phyloP scores from a whole-genome alignment of 1,140 invertebrate species.

The Achroia grisella region DNA sequence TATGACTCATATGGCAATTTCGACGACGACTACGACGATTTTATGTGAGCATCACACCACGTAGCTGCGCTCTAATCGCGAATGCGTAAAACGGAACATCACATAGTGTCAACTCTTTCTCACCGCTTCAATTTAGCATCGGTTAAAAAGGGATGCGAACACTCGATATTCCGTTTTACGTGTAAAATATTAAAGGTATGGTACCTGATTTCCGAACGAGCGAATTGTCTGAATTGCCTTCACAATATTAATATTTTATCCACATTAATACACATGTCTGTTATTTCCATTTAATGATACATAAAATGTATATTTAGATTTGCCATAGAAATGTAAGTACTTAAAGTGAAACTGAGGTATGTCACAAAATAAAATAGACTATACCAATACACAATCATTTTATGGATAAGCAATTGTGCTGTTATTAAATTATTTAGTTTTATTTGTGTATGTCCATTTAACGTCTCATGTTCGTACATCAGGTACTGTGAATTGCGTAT shows the following conservation, averaged over 20 bases:
- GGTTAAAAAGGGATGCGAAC: too few species aligned
- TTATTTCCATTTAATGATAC: too few species aligned
- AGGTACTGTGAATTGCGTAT: constrained; percentile 22
- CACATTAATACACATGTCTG: too few species aligned
- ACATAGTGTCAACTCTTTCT: too few species aligned
- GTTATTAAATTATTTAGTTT: neutral
- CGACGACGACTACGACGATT: constrained; percentile 58
- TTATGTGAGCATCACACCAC: constrained; percentile 39
- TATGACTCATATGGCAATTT: constrained; percentile 54
- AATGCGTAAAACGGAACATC: too few species aligned
- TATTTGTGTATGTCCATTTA: neutral
- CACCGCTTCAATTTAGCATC: too few species aligned
- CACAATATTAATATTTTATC: neutral
- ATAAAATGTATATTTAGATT: too few species aligned
- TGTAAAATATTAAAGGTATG: too few species aligned
- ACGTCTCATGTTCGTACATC: constrained; percentile 1
- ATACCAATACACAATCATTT: neutral
- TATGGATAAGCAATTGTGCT: neutral
- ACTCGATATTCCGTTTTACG: too few species aligned
- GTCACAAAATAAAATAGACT: neutral
- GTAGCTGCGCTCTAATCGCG: neutral
- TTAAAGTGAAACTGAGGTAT: neutral
- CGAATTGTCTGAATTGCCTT: neutral
- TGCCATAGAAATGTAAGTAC: too few species aligned
- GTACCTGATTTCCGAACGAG: too few species aligned